These are phyloP conservation scores for Drosophila gunungcola DNA, from an alignment of 1,140 invertebrate species.

Conservation along the genomic window DNA sequence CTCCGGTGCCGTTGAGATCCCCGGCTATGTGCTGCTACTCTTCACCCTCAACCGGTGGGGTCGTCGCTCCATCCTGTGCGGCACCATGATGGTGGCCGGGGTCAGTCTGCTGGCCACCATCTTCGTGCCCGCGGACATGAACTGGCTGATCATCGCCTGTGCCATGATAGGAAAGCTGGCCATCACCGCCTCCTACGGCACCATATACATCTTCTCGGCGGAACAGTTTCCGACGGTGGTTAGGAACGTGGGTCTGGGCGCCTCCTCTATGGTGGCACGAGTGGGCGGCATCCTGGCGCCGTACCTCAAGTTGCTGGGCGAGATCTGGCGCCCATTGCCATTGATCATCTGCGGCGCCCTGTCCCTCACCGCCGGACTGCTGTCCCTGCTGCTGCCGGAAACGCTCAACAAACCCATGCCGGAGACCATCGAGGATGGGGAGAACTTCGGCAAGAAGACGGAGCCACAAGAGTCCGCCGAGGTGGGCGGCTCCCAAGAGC, in stretches of 20 bases:
- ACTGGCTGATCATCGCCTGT: slow-evolving; percentile 88
- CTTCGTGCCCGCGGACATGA: slow-evolving; percentile 86
- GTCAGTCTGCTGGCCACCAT: slow-evolving; percentile 87
- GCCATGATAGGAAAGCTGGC: slow-evolving; percentile 94
- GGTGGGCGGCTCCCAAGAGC: slow-evolving; percentile 28
- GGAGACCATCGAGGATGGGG: slow-evolving; percentile 90
- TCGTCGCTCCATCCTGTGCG: slow-evolving; percentile 88
- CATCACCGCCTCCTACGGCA: slow-evolving; percentile 92
- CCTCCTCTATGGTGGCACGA: slow-evolving; percentile 91
- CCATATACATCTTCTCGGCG: slow-evolving; percentile 92
- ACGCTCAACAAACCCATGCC: slow-evolving; percentile 91
- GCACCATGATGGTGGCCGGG: slow-evolving; percentile 90
- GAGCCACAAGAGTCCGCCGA: background rate
- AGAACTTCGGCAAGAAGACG: slow-evolving; percentile 87
- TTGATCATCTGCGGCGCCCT: slow-evolving; percentile 90
- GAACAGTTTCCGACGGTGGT: slow-evolving; percentile 95
- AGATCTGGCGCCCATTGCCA: slow-evolving; percentile 89
- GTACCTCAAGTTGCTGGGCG: slow-evolving; percentile 89
- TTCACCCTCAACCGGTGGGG: slow-evolving; percentile 90
- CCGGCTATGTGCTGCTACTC: slow-evolving; percentile 89
- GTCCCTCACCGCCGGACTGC: slow-evolving; percentile 88
- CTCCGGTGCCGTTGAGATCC: slow-evolving; percentile 91
- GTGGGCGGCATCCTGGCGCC: slow-evolving; percentile 92
- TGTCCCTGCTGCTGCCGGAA: slow-evolving; percentile 91
- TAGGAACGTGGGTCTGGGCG: slow-evolving; percentile 91